These are phyloP conservation scores for Adelphocoris suturalis DNA, from an alignment of 2,888 invertebrate genomes.

Conservation along the genomic window DNA sequence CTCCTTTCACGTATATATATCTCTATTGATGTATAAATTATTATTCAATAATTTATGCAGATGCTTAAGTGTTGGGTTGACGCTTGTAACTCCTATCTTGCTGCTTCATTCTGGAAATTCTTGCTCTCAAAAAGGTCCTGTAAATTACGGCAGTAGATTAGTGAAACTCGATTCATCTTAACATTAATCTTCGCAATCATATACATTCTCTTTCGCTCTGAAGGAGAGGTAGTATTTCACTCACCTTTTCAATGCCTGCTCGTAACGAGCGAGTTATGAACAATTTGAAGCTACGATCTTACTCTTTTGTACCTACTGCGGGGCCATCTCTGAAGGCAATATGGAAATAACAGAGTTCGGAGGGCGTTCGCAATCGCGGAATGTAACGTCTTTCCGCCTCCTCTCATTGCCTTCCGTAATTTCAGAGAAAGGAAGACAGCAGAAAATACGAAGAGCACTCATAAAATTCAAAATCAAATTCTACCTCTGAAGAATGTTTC, in stretches of 20 bases:
- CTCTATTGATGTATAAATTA: too few species aligned
- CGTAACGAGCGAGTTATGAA: slow-evolving; percentile 36
- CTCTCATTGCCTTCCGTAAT: slow-evolving; percentile 13
- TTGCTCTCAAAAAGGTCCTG: too few species aligned
- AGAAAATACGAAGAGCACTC: neutral
- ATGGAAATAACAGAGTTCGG: slow-evolving; percentile 13
- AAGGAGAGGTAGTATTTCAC: neutral
- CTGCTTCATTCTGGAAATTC: too few species aligned
- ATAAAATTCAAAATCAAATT: slow-evolving; percentile 46
- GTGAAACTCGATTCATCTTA: neutral
- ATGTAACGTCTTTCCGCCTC: neutral
- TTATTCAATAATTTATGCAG: too few species aligned
- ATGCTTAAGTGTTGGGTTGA: too few species aligned
- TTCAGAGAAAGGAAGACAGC: neutral
- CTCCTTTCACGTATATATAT: too few species aligned
- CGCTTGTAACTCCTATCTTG: too few species aligned
- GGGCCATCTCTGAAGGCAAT: slow-evolving; percentile 22
- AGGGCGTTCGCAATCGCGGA: slow-evolving; percentile 3
- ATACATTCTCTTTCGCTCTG: neutral
- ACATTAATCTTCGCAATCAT: neutral
- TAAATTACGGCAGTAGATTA: too few species aligned
- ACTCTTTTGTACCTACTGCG: neutral
- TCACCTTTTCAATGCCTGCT: neutral
- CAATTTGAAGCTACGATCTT: neutral
- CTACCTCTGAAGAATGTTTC: slow-evolving; percentile 37